These are phyloP conservation scores for Ciconia maguari DNA, from an alignment of 2,113 vertebrate species.

Conservation along the genomic window DNA sequence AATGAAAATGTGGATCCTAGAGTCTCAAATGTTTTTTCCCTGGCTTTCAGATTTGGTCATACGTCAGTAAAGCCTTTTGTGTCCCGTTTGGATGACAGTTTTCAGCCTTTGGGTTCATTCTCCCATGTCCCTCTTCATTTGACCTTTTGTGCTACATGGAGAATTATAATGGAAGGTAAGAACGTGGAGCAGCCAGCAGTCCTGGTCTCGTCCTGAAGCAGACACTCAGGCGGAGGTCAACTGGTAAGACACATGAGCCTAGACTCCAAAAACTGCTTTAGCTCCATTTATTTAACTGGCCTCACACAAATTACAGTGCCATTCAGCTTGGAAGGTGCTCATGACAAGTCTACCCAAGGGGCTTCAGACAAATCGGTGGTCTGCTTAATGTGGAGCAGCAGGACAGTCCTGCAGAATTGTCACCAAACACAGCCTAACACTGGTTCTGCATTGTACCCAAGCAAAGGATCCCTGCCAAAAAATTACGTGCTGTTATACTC, in stretches of 20 bases:
- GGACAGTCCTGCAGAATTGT: not conserved
- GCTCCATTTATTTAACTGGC: not conserved
- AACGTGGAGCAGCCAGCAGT: not conserved
- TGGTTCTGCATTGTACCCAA: not conserved
- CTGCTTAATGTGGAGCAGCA: not conserved
- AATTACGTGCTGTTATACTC: not conserved
- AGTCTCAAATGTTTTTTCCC: constrained; percentile 80
- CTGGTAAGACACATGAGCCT: not conserved
- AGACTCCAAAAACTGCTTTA: not conserved
- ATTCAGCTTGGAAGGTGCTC: not conserved
- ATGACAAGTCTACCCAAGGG: not conserved
- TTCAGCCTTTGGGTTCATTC: constrained; percentile 56
- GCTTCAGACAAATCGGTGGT: not conserved
- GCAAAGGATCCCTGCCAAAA: not conserved
- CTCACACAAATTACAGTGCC: not conserved
- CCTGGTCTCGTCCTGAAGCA: not conserved
- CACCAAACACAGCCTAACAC: not conserved
- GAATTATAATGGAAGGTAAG: constrained; percentile 80
- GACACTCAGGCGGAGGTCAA: not conserved
- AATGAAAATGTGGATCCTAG: constrained; percentile 71
- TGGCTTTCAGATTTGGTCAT: constrained; percentile 84
- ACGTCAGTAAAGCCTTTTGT: constrained; percentile 76
- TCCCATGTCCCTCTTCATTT: constrained; percentile 72
- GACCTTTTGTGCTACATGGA: constrained; percentile 82
- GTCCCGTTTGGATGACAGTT: constrained; percentile 66